phyloP scores from a whole-genome alignment of 2,888 invertebrate genomes.

The Tortrix viridana region DNA sequence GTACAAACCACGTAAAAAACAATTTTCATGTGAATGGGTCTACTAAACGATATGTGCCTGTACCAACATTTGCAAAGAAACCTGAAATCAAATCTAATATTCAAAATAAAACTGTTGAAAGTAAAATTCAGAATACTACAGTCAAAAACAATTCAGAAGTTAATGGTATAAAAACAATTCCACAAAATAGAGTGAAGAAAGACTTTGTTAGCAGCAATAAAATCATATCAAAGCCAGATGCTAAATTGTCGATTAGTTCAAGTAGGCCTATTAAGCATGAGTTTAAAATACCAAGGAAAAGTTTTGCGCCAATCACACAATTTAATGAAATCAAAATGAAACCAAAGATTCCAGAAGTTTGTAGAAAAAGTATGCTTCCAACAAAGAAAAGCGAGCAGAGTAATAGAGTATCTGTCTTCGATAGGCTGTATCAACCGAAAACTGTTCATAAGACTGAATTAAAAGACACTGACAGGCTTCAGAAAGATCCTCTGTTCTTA shows the following conservation, averaged over 20 bases:
- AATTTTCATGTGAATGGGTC: conserved; percentile 48
- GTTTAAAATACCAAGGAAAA: conserved; percentile 43
- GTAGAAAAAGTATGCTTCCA: conserved; percentile 51
- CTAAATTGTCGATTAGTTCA: conserved; percentile 33
- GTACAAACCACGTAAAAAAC: conserved; percentile 41
- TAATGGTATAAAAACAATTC: not conserved
- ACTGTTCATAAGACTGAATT: conserved; percentile 44
- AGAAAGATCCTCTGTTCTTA: conserved; percentile 59
- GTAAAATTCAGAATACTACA: not conserved
- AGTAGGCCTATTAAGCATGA: conserved; percentile 32
- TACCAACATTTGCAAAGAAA: conserved; percentile 42
- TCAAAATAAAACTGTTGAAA: not conserved
- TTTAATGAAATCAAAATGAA: conserved; percentile 38
- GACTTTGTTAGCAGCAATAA: conserved; percentile 31
- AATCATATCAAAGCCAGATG: conserved; percentile 32
- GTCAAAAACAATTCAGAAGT: not conserved
- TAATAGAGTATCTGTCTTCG: conserved; percentile 65
- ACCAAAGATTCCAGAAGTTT: not conserved
- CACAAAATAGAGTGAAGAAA: conserved; percentile 4
- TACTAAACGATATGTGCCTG: conserved; percentile 49
- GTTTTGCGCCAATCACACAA: conserved; percentile 44
- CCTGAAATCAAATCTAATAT: conserved; percentile 1
- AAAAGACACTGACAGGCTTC: conserved; percentile 54
- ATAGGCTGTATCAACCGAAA: conserved; percentile 72
- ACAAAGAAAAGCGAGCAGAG: conserved; percentile 40